These are phyloP conservation scores for Acleris emargana DNA, from an alignment of 2,888 invertebrate genomes.

Conservation along the genomic window DNA sequence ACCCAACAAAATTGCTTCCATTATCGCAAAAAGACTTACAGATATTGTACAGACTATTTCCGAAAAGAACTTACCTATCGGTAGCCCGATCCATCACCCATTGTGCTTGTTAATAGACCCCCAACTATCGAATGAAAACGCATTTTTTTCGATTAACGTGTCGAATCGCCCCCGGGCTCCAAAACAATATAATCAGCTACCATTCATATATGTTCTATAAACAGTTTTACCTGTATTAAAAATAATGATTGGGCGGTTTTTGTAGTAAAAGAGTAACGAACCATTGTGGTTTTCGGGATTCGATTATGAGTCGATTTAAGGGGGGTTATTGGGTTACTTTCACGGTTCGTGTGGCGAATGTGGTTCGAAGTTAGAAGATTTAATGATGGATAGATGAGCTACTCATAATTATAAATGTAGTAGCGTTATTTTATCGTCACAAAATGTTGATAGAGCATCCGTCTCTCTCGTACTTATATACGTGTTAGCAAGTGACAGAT, in stretches of 20 bases:
- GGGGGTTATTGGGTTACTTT: conserved; percentile 47
- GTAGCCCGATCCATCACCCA: conserved; percentile 63
- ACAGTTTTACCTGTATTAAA: conserved; percentile 64
- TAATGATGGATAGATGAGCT: not conserved
- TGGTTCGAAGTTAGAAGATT: not conserved
- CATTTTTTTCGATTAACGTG: conserved; percentile 79
- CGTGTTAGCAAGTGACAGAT: too few relatives aligned
- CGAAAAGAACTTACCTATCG: conserved; percentile 41
- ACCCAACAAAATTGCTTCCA: conserved; percentile 27
- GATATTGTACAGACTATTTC: conserved; percentile 29
- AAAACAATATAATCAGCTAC: conserved; percentile 83
- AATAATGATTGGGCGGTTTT: conserved; percentile 75
- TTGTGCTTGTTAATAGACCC: conserved; percentile 67
- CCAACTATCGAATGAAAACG: conserved; percentile 71
- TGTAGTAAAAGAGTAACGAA: conserved; percentile 68
- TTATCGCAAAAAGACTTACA: conserved; percentile 24
- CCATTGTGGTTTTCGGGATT: conserved; percentile 77
- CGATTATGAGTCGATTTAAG: conserved; percentile 71
- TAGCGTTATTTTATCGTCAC: not conserved
- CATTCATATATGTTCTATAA: conserved; percentile 53
- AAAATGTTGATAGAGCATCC: too few relatives aligned
- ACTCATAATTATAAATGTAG: not conserved
- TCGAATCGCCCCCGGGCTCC: conserved; percentile 71
- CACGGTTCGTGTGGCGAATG: conserved; percentile 45
- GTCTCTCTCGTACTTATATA: too few relatives aligned